Evolutionary conservation across 2,797 vertebrate species (phyloP).

Genomic region (Morus bassanus): DNA sequence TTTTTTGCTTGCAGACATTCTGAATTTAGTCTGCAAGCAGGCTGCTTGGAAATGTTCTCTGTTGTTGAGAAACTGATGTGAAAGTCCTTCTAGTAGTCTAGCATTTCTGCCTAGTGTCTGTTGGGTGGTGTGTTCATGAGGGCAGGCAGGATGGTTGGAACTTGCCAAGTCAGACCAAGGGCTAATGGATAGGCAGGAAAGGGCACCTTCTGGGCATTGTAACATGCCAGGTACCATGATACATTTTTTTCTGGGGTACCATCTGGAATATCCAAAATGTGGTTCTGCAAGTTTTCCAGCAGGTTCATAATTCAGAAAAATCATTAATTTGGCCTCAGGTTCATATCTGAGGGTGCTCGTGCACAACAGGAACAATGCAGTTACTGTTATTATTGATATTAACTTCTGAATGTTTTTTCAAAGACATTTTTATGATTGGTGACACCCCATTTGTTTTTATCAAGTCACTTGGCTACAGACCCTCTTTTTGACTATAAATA

Average conservation of each 20-base stretch:
- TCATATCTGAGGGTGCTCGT: not conserved
- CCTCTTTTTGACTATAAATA: not conserved
- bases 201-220: not conserved
- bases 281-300: not conserved
- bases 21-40: not conserved
- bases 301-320: not conserved
- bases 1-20: not conserved
- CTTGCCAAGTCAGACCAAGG: not conserved
- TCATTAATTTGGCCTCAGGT: not conserved
- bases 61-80: not conserved
- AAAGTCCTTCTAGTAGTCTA: not conserved
- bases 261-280: not conserved
- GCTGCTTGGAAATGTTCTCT: not conserved
- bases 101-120: not conserved
- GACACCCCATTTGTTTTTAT: not conserved
- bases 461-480: not conserved
- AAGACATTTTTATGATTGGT: not conserved
- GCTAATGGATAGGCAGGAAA: not conserved
- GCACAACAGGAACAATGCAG: not conserved
- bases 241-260: not conserved
- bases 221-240: not conserved
- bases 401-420: not conserved
- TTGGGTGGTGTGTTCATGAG: not conserved
- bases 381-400: not conserved
- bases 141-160: not conserved